Conservation (phyloP, 2,888 invertebrate species). For the Dynastes tityus region DNA sequence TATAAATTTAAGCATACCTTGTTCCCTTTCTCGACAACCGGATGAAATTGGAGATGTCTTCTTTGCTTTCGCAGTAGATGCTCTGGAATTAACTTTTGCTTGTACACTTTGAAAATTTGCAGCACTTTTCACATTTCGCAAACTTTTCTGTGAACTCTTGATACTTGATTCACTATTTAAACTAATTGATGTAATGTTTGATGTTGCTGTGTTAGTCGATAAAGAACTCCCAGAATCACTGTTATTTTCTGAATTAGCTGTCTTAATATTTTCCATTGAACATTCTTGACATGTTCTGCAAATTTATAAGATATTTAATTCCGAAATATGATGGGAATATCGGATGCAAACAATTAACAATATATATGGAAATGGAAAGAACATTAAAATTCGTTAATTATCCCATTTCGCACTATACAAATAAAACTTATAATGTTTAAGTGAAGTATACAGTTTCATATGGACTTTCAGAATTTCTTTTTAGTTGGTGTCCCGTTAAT, state of each 20-base stretch:
- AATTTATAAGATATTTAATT: neutral
- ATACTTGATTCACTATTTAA: constrained; percentile 56
- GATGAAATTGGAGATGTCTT: constrained; percentile 72
- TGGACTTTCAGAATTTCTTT: too few relatives aligned
- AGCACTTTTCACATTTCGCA: constrained; percentile 72
- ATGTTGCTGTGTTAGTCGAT: constrained; percentile 57
- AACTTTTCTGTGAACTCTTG: constrained; percentile 49
- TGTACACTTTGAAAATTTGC: constrained; percentile 71
- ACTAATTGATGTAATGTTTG: constrained; percentile 55
- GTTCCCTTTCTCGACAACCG: constrained; percentile 79
- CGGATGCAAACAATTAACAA: too few relatives aligned
- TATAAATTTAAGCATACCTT: constrained; percentile 71
- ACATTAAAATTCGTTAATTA: too few relatives aligned
- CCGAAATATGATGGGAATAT: too few relatives aligned
- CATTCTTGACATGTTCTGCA: constrained; percentile 17
- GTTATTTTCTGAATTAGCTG: constrained; percentile 53
- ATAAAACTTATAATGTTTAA: too few relatives aligned
- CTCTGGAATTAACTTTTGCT: constrained; percentile 73
- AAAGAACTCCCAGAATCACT: constrained; percentile 60
- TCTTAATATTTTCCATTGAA: constrained; percentile 15
- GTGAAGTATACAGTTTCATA: too few relatives aligned
- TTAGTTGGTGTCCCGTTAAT: too few relatives aligned
- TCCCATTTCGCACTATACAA: too few relatives aligned
- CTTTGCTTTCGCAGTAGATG: constrained; percentile 78
- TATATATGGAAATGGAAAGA: too few relatives aligned